Conservation (phyloP, 1,140 invertebrate genomes). For the Periplaneta americana region DNA sequence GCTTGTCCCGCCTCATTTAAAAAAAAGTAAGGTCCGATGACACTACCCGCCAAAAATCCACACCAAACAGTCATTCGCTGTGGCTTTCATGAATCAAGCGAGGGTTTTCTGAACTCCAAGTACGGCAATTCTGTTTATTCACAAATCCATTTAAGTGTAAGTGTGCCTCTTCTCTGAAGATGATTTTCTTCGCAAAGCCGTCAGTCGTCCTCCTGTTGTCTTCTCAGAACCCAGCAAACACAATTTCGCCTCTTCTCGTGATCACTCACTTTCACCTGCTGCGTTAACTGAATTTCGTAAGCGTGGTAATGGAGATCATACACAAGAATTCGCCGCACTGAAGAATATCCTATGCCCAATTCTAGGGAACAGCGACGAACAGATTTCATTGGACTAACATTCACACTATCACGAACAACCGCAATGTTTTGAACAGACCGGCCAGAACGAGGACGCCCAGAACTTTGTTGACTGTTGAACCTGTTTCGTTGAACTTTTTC, state of each 20-base stretch:
- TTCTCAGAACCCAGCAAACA: not conserved
- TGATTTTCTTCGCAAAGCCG: too few species aligned
- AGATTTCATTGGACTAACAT: too few species aligned
- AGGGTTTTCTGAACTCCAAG: not conserved
- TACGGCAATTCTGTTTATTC: not conserved
- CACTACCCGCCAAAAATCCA: not conserved
- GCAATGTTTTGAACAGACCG: too few species aligned
- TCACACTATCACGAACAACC: too few species aligned
- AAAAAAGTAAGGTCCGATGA: not conserved
- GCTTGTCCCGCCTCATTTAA: not conserved
- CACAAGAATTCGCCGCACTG: not conserved
- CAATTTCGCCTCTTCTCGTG: not conserved
- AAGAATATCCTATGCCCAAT: too few species aligned
- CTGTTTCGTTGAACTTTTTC: too few species aligned
- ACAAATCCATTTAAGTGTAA: too few species aligned
- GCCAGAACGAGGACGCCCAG: too few species aligned
- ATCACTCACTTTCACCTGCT: not conserved
- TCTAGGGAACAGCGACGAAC: too few species aligned
- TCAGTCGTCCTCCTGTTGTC: too few species aligned
- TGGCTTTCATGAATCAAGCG: not conserved
- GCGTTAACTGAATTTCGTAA: not conserved
- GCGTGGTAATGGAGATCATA: not conserved
- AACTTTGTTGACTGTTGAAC: too few species aligned
- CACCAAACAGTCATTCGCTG: not conserved
- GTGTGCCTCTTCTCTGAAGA: too few species aligned